Base-by-base conservation (phyloP, 2,888 invertebrate species). In the Pseudeuparius sepicola region DNA sequence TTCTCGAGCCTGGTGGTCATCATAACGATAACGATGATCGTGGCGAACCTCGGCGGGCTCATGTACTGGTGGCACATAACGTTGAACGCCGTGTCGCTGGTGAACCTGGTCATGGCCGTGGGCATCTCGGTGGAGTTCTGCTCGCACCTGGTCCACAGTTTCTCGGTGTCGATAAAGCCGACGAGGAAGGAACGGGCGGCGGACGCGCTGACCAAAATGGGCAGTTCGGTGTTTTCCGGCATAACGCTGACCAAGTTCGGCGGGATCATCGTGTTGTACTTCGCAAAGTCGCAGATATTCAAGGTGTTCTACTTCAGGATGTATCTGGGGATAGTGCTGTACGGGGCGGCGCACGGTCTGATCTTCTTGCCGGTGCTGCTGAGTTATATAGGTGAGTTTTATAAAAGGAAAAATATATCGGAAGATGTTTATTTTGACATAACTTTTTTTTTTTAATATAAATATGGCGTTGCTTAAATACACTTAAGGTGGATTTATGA, bases 111-210 rank as follows among this genome's bases (percentile, higher is more conserved):
- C 33, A 96, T 88, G 96, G 90, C 94, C 17, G 86, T 97, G 47
- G 98, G 97, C 28, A 97, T 98, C 45, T 83, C 93, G 10, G 97
- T 98, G 24, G 97, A 98, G 67, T 98, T 98, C 67, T 96, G 94
- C 63, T 93, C 94, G 43, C 97, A 98, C 67, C 70, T 97, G 49
- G 92, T 92, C 41, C 87, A 93, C 62, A 83, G 87, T 39, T 98
- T 94, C 68, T 75, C 85, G 0, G 69, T 82, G 34, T 88, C 88
- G 31, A 73, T 81, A 34, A 72, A 80, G 50, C 68, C 70, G 37
- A 73, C 77, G 25, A 71, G 87, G 44, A 71, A 81, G 15, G 72
- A 74, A 39, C 71, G 94, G 48, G 87, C 93, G 0, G 73, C 82
- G 1, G 84, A 87, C 54, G 77, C 93, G 2, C 68, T 97, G 15